These are phyloP conservation scores for Hiodon alosoides DNA, from an alignment of 2,113 vertebrate species.

Conservation along the genomic window DNA sequence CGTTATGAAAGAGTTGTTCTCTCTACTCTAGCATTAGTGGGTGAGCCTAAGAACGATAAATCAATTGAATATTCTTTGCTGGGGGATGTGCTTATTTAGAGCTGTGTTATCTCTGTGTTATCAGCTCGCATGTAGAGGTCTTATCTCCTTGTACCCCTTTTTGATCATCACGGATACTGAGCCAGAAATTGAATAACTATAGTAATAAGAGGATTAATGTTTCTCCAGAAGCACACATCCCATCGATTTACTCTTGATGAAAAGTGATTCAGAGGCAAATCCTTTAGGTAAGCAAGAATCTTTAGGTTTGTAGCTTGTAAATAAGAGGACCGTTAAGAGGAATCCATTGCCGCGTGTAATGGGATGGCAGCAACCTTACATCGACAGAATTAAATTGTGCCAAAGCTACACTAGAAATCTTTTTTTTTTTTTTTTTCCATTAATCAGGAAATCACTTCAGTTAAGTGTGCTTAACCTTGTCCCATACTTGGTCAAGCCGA, in stretches of 20 bases:
- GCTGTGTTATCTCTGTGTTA: conserved; percentile 40
- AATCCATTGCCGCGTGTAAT: conserved; percentile 37
- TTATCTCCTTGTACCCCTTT: conserved; percentile 28
- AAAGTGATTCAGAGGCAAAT: conserved; percentile 38
- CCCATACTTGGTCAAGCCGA: conserved; percentile 3
- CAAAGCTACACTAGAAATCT: conserved; percentile 17
- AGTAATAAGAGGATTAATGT: conserved; percentile 57
- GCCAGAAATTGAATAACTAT: conserved; percentile 58
- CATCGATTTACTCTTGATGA: conserved; percentile 45
- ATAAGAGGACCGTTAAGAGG: conserved; percentile 36
- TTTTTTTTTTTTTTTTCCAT: conserved; percentile 16
- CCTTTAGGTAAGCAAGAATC: conserved; percentile 22
- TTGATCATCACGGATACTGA: conserved; percentile 54
- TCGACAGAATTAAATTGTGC: conserved; percentile 28
- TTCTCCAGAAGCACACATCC: conserved; percentile 45
- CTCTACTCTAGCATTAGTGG: no score
- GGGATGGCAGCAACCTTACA: conserved; percentile 15
- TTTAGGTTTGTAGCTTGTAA: conserved; percentile 36
- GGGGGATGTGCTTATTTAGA: conserved; percentile 14
- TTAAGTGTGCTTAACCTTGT: conserved; percentile 7
- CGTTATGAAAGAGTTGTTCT: no score
- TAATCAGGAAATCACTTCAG: conserved; percentile 24
- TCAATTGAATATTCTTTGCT: conserved; percentile 21
- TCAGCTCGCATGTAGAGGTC: conserved; percentile 44
- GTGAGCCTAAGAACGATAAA: conserved; percentile 13